A percentile compares a stretch with the other conserved stretches of the same genome.
phyloP scores from a whole-genome alignment of 2,113 vertebrate genomes.

The Columba livia region DNA sequence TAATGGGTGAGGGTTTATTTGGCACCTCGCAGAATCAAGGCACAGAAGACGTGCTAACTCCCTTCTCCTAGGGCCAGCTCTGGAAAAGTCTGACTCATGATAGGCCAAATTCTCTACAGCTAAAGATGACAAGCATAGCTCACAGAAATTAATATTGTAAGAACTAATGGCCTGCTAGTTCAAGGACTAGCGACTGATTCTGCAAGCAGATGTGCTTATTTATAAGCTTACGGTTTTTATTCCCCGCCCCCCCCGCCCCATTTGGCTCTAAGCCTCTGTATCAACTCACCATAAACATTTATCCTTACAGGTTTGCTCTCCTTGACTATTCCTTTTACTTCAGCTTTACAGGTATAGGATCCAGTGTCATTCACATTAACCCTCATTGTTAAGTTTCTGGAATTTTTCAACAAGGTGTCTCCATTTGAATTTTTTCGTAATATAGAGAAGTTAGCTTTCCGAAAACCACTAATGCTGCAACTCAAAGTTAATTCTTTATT shows the following conservation, averaged over 20 bases:
- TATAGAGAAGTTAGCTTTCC: constrained; percentile 25
- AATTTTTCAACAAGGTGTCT: background rate
- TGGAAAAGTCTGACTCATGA: background rate
- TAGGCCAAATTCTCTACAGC: background rate
- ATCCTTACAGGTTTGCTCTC: constrained; percentile 49
- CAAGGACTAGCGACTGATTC: background rate
- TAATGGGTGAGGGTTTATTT: background rate
- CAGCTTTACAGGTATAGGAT: constrained; percentile 57
- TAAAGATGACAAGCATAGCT: background rate
- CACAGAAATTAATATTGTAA: background rate
- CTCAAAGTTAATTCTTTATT: background rate
- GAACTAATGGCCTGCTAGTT: background rate
- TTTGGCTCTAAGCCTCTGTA: background rate
- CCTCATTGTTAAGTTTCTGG: background rate
- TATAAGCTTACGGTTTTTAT: background rate
- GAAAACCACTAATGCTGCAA: constrained; percentile 22
- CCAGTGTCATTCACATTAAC: constrained; percentile 54
- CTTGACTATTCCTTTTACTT: constrained; percentile 67
- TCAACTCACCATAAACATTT: constrained; percentile 68
- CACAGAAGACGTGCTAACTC: background rate
- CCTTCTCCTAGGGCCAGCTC: background rate
- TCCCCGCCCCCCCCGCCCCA: fast-evolving
- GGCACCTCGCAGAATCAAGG: background rate
- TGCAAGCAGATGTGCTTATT: background rate
- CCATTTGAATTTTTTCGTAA: background rate